Evolutionary conservation across 1,140 invertebrate genomes (phyloP).

Genomic region (Drosophila nasuta): DNA sequence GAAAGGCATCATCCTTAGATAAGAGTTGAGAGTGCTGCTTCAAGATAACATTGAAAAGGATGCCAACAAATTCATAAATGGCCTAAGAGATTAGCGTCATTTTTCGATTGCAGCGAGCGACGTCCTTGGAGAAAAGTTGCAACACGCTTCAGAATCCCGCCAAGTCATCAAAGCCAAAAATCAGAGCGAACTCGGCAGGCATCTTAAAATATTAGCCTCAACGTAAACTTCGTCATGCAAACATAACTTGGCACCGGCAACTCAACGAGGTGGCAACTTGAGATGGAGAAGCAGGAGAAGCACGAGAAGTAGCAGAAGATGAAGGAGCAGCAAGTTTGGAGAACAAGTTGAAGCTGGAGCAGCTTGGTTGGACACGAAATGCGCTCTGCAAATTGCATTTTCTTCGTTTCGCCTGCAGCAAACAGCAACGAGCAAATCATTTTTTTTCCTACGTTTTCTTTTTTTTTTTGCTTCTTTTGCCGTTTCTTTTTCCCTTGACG

Average conservation of each 20-base stretch:
- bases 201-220: slow-evolving; percentile 67
- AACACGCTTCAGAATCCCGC: not conserved
- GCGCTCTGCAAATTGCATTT: slow-evolving; percentile 71
- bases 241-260: slow-evolving; percentile 73
- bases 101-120: slow-evolving; percentile 39
- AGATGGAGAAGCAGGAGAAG: not conserved
- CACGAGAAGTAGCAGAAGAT: not conserved
- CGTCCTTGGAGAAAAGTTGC: slow-evolving; percentile 25
- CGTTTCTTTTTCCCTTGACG: slow-evolving; percentile 3
- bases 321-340: not conserved
- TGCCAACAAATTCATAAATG: slow-evolving; percentile 15
- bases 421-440: slow-evolving; percentile 32
- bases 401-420: slow-evolving; percentile 45
- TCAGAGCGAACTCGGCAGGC: slow-evolving; percentile 26
- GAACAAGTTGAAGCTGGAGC: not conserved
- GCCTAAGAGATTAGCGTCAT: slow-evolving; percentile 58
- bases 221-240: slow-evolving; percentile 73
- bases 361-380: slow-evolving; percentile 41
- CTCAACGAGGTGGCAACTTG: not conserved
- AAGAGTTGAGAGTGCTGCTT: not conserved
- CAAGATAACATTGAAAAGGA: slow-evolving; percentile 12
- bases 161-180: slow-evolving; percentile 35
- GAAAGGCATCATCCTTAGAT: not conserved
- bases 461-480: not conserved
- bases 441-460: slow-evolving; percentile 9